Conservation (phyloP, 2,888 invertebrate species). For the Lepidocyrtinus sp. region DNA sequence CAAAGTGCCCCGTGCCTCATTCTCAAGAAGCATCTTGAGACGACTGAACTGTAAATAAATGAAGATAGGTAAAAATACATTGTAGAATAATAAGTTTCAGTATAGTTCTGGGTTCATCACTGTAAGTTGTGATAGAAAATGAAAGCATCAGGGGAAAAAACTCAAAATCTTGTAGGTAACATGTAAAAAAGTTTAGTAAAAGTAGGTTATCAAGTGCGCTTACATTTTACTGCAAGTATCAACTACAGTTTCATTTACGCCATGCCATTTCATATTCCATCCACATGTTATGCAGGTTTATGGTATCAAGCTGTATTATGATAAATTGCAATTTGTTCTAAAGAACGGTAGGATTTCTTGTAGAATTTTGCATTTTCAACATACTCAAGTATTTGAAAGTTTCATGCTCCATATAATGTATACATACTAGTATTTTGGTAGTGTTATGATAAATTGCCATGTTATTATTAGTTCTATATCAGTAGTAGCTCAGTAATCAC, state of each 20-base stretch:
- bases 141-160: slow-evolving; percentile 18
- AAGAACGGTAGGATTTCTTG: not conserved
- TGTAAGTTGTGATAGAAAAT: not conserved
- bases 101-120: not conserved
- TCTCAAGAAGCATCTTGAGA: slow-evolving; percentile 70
- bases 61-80: slow-evolving; percentile 8
- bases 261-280: not conserved
- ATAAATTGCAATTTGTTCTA: not conserved
- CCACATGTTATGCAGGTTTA: not conserved
- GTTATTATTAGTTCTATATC: too few species aligned
- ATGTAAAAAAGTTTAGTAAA: not conserved
- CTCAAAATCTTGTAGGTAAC: not conserved
- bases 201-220: slow-evolving; percentile 21
- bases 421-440: not conserved
- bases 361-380: not conserved
- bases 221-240: not conserved
- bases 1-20: slow-evolving; percentile 67
- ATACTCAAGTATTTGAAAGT: too few species aligned
- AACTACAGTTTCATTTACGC: not conserved
- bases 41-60: slow-evolving; percentile 68
- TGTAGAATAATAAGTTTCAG: not conserved
- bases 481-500: too few species aligned
- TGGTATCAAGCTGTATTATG: not conserved
- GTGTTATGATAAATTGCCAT: not conserved
- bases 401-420: not conserved